A percentile compares a stretch with the other conserved stretches of the same genome.
Evolutionary conservation across 2,113 vertebrate genomes (phyloP).

Genomic region (Cygnus buccinator): DNA sequence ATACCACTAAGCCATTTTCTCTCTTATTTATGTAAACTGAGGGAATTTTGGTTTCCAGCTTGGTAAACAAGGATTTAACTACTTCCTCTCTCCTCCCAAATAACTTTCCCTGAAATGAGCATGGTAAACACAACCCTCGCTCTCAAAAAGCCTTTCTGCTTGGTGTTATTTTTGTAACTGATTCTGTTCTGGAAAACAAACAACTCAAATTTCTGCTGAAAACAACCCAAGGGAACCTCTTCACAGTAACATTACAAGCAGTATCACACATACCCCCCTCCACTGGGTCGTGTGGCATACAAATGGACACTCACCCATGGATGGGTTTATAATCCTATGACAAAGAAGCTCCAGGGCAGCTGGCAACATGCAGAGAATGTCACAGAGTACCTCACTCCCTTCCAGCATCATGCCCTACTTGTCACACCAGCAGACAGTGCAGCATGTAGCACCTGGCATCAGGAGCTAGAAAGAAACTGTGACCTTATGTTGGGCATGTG

Average conservation of each 20-base stretch:
- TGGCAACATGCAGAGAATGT: background rate
- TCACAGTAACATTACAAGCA: background rate
- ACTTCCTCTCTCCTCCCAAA: slow-evolving; percentile 14
- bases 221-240: background rate
- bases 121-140: background rate
- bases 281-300: background rate
- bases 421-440: background rate
- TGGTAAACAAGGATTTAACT: slow-evolving; percentile 43
- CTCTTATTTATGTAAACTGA: background rate
- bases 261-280: background rate
- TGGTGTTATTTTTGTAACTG: slow-evolving; percentile 7
- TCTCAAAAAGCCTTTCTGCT: slow-evolving; percentile 6
- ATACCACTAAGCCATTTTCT: background rate
- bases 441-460: background rate
- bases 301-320: background rate
- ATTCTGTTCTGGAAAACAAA: slow-evolving; percentile 12
- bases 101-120: slow-evolving; percentile 36
- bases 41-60: background rate
- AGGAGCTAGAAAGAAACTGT: background rate
- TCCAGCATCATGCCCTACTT: background rate
- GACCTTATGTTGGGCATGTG: background rate
- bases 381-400: fast-evolving
- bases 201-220: slow-evolving; percentile 9
- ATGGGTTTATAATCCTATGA: background rate
- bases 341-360: background rate